phyloP scores from a whole-genome alignment of 2,888 invertebrate species.

The Megamerina dolium region DNA sequence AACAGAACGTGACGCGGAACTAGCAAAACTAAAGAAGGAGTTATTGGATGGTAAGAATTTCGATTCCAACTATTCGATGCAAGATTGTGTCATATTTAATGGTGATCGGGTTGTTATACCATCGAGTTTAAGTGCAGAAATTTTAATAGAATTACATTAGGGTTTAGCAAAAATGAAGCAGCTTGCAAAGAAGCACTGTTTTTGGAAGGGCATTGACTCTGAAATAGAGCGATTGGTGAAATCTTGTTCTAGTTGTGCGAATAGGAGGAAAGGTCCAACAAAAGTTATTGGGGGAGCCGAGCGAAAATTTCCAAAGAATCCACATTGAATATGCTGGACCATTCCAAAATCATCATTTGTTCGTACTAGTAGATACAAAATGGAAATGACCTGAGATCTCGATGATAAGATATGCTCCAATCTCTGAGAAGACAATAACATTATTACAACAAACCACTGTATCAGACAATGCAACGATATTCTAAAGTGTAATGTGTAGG shows the following conservation, averaged over 20 bases:
- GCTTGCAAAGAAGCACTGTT: too few relatives aligned
- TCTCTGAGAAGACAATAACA: conserved; percentile 11
- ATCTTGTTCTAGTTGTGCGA: conserved; percentile 1
- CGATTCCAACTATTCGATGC: too few relatives aligned
- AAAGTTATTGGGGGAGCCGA: conserved; percentile 1
- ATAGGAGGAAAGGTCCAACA: not conserved
- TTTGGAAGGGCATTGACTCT: too few relatives aligned
- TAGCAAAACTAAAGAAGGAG: too few relatives aligned
- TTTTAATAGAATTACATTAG: too few relatives aligned
- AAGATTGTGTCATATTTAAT: too few relatives aligned
- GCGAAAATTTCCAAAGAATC: conserved; percentile 9
- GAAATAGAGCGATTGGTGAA: too few relatives aligned
- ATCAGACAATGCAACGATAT: conserved; percentile 15
- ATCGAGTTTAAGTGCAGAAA: too few relatives aligned
- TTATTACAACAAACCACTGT: conserved; percentile 7
- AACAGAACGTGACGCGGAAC: too few relatives aligned
- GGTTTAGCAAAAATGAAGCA: too few relatives aligned
- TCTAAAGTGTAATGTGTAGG: conserved; percentile 13
- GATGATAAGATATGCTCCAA: conserved; percentile 7
- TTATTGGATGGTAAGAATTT: too few relatives aligned
- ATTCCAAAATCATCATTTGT: conserved; percentile 7
- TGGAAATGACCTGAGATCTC: conserved; percentile 15
- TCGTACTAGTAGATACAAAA: conserved; percentile 8
- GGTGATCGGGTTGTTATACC: too few relatives aligned
- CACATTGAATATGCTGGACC: conserved; percentile 11